Evolutionary conservation across 2,888 invertebrate genomes (phyloP), one percentile per base, ranked within the genome.

Genomic region (Ormyrus rosae): DNA sequence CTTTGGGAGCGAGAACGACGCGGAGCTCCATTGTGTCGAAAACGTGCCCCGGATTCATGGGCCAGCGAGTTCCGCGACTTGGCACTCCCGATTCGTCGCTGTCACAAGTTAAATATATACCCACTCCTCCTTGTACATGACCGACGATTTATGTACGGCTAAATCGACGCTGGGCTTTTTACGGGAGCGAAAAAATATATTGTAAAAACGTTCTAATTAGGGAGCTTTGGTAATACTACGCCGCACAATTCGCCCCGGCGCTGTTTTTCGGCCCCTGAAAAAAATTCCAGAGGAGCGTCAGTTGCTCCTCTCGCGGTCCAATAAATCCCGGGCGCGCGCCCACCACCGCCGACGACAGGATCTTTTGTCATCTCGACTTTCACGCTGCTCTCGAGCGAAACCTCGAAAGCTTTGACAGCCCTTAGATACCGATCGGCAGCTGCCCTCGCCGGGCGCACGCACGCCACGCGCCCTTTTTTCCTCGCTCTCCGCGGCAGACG

Each of bases 41-140:
- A 87, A 87, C 84, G 85, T 86, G 84, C 82, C 80, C 87, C 88
- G 89, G 89, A 89, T 86, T 87, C 88, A 89, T 85, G 89, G 89
- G 87, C 87, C 88, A 88, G 88, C 86, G 87, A 85, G 65, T 86
- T 81, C 85, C 84, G 84, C 85, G 78, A 83, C 70, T 80, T 77
- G 84, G 81, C 82, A 70, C 74, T 78, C 73, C 81, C 68, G 78
- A 74, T 75, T 74, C 69, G 67, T 75, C 56, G 45, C 60, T 67
- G 67, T 67, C 65, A 50, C 65, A 64, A 64, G n/a, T 65, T 48
- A 74, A 65, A 53, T 58, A 9, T 48, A 8, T n/a, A 11, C 45
- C 19, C 19, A 34, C 60, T 34, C 50, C 9, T 34, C 34, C 34
- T 34, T 34, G 34, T 34, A 34, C 34, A 34, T 34, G 34, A 34